Evolutionary conservation across 2,797 vertebrate species (phyloP).

Genomic region (Huso huso): DNA sequence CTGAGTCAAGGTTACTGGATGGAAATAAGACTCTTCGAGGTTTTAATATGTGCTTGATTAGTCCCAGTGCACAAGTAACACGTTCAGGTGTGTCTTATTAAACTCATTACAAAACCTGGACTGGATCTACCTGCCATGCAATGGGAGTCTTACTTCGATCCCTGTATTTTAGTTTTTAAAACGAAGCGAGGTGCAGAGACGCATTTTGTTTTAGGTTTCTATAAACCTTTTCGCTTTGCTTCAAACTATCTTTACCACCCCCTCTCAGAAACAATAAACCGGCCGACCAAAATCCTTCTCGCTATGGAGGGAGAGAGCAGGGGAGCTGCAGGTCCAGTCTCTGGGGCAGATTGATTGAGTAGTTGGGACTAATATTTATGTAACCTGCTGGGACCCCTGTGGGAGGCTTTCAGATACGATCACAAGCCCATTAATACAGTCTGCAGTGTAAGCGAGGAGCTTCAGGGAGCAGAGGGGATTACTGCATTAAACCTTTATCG

Average conservation of each 20-base stretch:
- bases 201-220: too few species aligned
- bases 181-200: neutral
- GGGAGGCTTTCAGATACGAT: conserved; percentile 6
- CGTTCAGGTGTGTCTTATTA: too few species aligned
- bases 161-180: conserved; percentile 4
- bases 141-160: neutral
- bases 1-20: too few species aligned
- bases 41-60: too few species aligned
- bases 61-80: too few species aligned
- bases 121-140: too few species aligned
- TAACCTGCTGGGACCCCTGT: conserved; percentile 34
- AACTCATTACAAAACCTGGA: too few species aligned
- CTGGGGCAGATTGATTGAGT: conserved; percentile 42
- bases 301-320: neutral
- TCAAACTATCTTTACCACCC: neutral
- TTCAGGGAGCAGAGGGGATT: conserved; percentile 14
- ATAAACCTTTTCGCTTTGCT: neutral
- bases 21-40: too few species aligned
- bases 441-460: conserved; percentile 5
- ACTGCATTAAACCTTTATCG: conserved; percentile 20
- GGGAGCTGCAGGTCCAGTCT: conserved; percentile 8
- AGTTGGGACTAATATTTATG: conserved; percentile 47
- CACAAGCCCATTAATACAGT: conserved; percentile 26
- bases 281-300: too few species aligned
- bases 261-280: neutral